These are phyloP conservation scores for Seriola rivoliana DNA, from an alignment of 2,113 vertebrate species.

Conservation along the genomic window DNA sequence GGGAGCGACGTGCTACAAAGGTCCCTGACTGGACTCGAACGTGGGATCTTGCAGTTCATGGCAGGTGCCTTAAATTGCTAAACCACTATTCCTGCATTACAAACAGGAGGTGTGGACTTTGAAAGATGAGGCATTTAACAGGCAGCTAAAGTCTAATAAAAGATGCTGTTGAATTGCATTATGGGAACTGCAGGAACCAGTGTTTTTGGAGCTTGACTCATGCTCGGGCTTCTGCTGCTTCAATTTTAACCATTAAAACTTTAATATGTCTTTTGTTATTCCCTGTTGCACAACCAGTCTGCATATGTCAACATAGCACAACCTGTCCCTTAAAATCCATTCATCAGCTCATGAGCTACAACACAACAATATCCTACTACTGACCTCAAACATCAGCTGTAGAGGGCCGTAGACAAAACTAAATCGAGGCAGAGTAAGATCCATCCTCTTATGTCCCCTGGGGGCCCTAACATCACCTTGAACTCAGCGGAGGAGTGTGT, in stretches of 20 bases:
- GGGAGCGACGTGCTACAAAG: background rate
- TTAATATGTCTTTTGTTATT: background rate
- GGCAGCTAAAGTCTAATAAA: background rate
- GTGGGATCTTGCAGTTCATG: background rate
- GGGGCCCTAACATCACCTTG: slow-evolving; percentile 74
- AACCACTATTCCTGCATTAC: background rate
- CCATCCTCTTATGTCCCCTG: slow-evolving; percentile 65
- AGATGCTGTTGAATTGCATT: background rate
- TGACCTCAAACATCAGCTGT: slow-evolving; percentile 80
- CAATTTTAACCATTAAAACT: background rate
- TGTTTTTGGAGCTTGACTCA: background rate
- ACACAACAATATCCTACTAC: slow-evolving; percentile 33
- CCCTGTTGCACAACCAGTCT: slow-evolving; percentile 5
- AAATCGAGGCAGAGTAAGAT: slow-evolving; percentile 57
- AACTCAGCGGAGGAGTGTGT: slow-evolving; percentile 66
- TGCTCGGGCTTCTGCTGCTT: background rate
- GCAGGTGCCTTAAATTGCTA: background rate
- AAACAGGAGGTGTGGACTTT: background rate
- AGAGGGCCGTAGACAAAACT: slow-evolving; percentile 83
- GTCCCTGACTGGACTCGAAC: background rate
- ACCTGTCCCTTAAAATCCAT: slow-evolving; percentile 57
- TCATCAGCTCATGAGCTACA: slow-evolving; percentile 55
- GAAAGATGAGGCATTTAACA: background rate
- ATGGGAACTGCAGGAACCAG: background rate
- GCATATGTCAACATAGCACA: slow-evolving; percentile 44